A percentile compares a stretch with the other conserved stretches of the same genome.
phyloP scores from a whole-genome alignment of 2,113 vertebrate genomes.

The Corynorhinus townsendii region DNA sequence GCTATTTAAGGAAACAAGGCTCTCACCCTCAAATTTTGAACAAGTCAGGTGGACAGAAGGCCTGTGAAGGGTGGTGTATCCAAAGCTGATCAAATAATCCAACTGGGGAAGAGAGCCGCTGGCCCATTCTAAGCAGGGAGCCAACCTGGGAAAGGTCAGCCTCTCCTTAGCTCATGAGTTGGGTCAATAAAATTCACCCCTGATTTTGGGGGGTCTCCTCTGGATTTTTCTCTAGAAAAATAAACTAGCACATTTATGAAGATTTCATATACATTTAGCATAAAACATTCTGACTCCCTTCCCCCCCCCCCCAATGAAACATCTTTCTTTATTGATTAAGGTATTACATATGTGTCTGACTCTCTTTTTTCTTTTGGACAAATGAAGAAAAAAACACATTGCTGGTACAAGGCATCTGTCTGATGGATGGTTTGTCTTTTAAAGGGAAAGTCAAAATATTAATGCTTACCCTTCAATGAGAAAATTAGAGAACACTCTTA shows the following conservation, averaged over 20 bases:
- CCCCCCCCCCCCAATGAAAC: neutral
- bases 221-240: neutral
- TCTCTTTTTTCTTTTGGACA: neutral
- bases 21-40: neutral
- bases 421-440: slow-evolving; percentile 35
- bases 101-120: too few species aligned
- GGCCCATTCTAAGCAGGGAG: neutral
- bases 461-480: slow-evolving; percentile 11
- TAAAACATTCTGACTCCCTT: neutral
- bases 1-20: neutral
- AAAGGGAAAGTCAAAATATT: slow-evolving; percentile 40
- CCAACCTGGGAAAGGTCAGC: neutral
- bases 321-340: too few species aligned
- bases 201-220: neutral
- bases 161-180: neutral
- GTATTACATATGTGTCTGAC: neutral
- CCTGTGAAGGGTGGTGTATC: neutral
- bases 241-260: neutral
- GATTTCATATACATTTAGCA: neutral
- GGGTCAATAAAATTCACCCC: neutral
- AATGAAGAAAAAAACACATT: neutral
- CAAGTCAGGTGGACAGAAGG: neutral
- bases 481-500: neutral
- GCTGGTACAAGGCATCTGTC: neutral
- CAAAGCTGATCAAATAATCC: neutral